These are phyloP conservation scores for Umimayanthus chanpuru DNA, from an alignment of 92 coral and sea anemone genomes.

Conservation along the genomic window DNA sequence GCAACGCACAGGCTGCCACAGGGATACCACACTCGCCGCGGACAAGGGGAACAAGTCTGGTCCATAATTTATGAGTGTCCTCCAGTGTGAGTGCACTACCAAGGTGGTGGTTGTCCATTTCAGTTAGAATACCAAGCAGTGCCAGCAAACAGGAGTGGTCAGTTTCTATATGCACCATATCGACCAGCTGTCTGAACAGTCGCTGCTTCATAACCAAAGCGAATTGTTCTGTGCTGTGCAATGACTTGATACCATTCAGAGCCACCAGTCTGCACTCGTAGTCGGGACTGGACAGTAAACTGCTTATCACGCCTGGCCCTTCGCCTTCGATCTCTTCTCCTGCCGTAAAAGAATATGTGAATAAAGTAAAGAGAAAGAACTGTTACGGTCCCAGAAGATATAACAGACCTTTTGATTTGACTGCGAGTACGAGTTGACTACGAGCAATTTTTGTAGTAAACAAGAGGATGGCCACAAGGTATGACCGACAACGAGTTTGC, in stretches of 20 bases:
- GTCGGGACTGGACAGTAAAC: slow-evolving; percentile 37
- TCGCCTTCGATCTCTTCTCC: slow-evolving; percentile 27
- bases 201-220: background rate
- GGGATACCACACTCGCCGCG: slow-evolving; percentile 56
- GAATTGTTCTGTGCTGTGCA: slow-evolving; percentile 4
- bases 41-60: slow-evolving; percentile 37
- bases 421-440: no score
- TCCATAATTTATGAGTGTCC: slow-evolving; percentile 48
- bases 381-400: no score
- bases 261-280: slow-evolving; percentile 56
- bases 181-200: slow-evolving; percentile 23
- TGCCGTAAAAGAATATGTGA: background rate
- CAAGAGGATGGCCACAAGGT: no score
- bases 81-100: background rate
- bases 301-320: background rate
- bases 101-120: slow-evolving; percentile 20
- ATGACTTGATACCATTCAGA: slow-evolving; percentile 43
- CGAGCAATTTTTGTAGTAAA: no score
- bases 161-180: slow-evolving; percentile 55
- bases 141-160: slow-evolving; percentile 63
- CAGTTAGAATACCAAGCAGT: slow-evolving; percentile 54
- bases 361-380: no score
- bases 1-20: slow-evolving; percentile 62
- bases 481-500: no score
- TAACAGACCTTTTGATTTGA: no score